phyloP scores from a whole-genome alignment of 1,140 invertebrate genomes.

The Drosophila auraria region DNA sequence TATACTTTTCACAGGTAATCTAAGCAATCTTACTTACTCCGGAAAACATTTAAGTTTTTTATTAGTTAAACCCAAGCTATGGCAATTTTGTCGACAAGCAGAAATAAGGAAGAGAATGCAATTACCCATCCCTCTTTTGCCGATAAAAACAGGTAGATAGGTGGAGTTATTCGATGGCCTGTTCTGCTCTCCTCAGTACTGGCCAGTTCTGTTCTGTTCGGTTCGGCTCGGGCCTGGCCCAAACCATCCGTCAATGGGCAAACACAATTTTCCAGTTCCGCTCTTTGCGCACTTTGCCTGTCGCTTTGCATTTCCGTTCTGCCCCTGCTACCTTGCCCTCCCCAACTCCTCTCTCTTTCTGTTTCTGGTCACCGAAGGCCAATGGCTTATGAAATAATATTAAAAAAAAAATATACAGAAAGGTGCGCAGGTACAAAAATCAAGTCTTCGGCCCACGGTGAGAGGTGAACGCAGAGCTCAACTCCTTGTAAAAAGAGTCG shows the following conservation, averaged over 20 bases:
- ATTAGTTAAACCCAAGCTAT: constrained; percentile 4
- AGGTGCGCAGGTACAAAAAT: constrained; percentile 17
- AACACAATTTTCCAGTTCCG: constrained; percentile 53
- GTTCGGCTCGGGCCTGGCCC: constrained; percentile 31
- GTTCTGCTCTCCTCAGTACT: constrained; percentile 6
- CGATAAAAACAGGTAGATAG: constrained; percentile 36
- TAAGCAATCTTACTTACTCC: neutral
- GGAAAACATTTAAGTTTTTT: constrained; percentile 4
- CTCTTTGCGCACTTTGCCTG: constrained; percentile 50
- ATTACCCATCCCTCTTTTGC: constrained; percentile 16
- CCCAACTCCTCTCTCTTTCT: neutral
- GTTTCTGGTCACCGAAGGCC: constrained; percentile 67
- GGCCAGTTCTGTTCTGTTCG: constrained; percentile 1
- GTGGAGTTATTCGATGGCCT: constrained; percentile 11
- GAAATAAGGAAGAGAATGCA: constrained; percentile 45
- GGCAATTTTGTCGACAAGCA: constrained; percentile 12
- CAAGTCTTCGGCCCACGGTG: constrained; percentile 46
- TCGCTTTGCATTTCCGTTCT: constrained; percentile 55
- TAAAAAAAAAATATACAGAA: constrained; percentile 11
- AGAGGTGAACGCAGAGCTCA: constrained; percentile 10
- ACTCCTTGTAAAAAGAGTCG: constrained; percentile 18
- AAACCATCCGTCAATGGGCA: constrained; percentile 43
- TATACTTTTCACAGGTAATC: neutral
- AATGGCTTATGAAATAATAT: constrained; percentile 62
- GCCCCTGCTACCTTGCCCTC: constrained; percentile 7